Evolutionary conservation across 2,113 vertebrate genomes (phyloP).

Genomic region (Ictalurus furcatus): DNA sequence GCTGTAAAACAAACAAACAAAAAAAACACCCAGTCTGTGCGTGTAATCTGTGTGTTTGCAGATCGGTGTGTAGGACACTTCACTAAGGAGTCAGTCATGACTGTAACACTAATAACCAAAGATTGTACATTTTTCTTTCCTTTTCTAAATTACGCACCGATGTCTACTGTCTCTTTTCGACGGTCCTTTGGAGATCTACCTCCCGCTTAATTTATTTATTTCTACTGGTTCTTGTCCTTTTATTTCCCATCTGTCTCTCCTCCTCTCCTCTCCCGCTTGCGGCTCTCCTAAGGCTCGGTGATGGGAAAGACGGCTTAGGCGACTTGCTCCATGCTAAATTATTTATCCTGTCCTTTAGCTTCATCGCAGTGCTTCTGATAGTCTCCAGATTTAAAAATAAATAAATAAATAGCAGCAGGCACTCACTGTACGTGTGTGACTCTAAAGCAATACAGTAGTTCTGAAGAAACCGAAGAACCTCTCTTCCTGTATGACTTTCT

Average conservation of each 20-base stretch:
- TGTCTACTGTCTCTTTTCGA: background rate
- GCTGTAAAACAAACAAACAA: background rate
- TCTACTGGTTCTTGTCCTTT: background rate
- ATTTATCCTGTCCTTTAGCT: constrained; percentile 30
- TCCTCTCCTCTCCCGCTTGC: background rate
- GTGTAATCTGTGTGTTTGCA: background rate
- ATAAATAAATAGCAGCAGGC: background rate
- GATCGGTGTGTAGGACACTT: background rate
- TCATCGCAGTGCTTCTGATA: background rate
- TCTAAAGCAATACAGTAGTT: background rate
- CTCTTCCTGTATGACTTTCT: background rate
- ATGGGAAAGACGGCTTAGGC: background rate
- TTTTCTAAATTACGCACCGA: background rate
- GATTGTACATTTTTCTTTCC: background rate
- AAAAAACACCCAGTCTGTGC: background rate
- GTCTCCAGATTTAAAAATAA: background rate
- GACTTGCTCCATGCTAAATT: constrained; percentile 2
- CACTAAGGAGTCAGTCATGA: background rate
- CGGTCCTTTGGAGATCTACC: background rate
- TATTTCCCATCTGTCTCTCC: background rate
- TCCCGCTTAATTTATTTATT: constrained; percentile 8
- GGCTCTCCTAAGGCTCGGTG: background rate
- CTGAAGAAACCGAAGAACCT: no score
- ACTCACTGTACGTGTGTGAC: background rate
- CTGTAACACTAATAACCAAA: background rate